Evolutionary conservation across 2,113 vertebrate species (phyloP).

Genomic region (Cardinalis cardinalis): DNA sequence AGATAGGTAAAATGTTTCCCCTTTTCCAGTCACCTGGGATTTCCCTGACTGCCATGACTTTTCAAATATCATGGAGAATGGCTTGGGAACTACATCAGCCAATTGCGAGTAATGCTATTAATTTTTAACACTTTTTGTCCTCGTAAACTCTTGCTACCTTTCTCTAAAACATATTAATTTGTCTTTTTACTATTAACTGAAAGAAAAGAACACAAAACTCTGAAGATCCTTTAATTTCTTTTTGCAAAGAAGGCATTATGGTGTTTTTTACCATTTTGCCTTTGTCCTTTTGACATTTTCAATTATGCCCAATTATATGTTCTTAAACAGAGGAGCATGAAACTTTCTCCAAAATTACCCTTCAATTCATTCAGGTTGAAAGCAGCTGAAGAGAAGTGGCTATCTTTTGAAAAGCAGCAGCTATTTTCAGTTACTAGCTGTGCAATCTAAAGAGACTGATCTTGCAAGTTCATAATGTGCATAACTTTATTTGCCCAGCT

Average conservation of each 20-base stretch:
- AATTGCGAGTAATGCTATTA: not conserved
- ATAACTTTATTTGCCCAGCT: not conserved
- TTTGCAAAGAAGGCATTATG: not conserved
- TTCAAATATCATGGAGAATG: not conserved
- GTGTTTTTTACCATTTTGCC: not conserved
- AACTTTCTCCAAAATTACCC: not conserved
- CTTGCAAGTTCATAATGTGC: not conserved
- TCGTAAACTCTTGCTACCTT: not conserved
- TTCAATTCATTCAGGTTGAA: not conserved
- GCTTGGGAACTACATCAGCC: not conserved
- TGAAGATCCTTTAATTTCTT: not conserved
- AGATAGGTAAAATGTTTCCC: not conserved
- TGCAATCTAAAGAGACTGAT: not conserved
- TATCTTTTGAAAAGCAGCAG: not conserved
- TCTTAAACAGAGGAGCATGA: not conserved
- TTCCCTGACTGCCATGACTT: not conserved
- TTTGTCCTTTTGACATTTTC: not conserved
- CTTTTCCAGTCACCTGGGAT: not conserved
- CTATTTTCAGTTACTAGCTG: not conserved
- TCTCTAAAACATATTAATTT: not conserved
- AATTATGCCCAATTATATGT: not conserved
- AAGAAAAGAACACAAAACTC: not conserved
- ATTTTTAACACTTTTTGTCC: not conserved
- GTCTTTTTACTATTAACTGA: not conserved
- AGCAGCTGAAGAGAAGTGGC: not conserved